Conservation (phyloP, 2,888 invertebrate genomes). For the Drosophila gaucha region DNA sequence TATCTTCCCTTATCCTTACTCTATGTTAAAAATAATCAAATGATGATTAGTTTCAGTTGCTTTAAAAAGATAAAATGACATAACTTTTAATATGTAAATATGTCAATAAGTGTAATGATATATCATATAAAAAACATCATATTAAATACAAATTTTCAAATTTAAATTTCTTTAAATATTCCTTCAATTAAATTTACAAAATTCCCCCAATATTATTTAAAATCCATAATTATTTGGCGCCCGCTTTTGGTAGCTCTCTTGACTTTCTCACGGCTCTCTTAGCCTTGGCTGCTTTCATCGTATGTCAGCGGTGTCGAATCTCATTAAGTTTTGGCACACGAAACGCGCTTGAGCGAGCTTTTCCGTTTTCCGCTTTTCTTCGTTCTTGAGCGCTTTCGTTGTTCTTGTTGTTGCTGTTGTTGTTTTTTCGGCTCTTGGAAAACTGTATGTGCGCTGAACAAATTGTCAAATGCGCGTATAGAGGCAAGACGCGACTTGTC, state of each 20-base stretch:
- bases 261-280: constrained; percentile 29
- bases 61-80: too few relatives aligned
- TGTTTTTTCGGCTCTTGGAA: constrained; percentile 31
- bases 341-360: constrained; percentile 77
- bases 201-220: background rate
- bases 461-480: constrained; percentile 72
- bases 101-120: too few relatives aligned
- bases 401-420: background rate
- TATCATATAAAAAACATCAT: too few relatives aligned
- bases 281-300: constrained; percentile 33
- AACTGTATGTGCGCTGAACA: constrained; percentile 42
- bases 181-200: too few relatives aligned
- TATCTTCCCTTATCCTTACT: too few relatives aligned
- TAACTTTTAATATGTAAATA: too few relatives aligned
- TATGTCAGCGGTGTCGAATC: constrained; percentile 62
- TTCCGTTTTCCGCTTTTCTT: constrained; percentile 66
- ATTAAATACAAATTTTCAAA: background rate
- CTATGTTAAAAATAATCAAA: too few relatives aligned
- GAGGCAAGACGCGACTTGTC: constrained; percentile 67
- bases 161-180: too few relatives aligned
- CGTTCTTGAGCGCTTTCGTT: constrained; percentile 51
- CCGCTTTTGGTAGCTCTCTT: constrained; percentile 27
- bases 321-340: constrained; percentile 61
- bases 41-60: too few relatives aligned
- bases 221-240: constrained; percentile 11